A percentile compares a stretch with the other conserved stretches of the same genome.
These are phyloP conservation scores for Sphaerophoria taeniata DNA, from an alignment of 2,888 invertebrate genomes.

Conservation along the genomic window DNA sequence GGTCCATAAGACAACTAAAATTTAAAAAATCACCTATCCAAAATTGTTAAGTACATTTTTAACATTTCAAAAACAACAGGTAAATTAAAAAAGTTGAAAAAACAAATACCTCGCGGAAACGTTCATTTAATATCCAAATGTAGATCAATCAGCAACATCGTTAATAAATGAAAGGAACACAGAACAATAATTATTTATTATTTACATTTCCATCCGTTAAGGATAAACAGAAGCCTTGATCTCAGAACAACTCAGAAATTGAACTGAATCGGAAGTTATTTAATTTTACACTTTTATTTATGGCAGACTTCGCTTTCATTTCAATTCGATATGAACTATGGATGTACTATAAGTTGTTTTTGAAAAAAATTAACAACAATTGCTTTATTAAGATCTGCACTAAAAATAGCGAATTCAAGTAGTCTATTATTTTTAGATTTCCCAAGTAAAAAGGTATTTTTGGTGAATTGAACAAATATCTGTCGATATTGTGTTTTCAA, in stretches of 20 bases:
- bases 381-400: background rate
- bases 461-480: background rate
- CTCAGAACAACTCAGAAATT: constrained; percentile 17
- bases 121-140: background rate
- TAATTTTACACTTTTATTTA: background rate
- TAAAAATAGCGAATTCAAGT: background rate
- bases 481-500: background rate
- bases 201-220: constrained; percentile 17
- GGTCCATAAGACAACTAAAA: background rate
- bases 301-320: background rate
- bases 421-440: background rate
- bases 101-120: constrained; percentile 12
- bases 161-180: background rate
- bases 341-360: background rate
- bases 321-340: background rate
- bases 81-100: constrained; percentile 22
- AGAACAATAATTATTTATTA: background rate
- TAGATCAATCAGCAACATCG: constrained; percentile 7
- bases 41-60: constrained; percentile 3
- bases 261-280: constrained; percentile 19
- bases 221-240: constrained; percentile 12
- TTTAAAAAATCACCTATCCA: background rate
- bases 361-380: background rate
- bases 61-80: constrained; percentile 26
- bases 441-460: background rate